phyloP scores from a whole-genome alignment of 1,140 invertebrate species.

The Drosophila kohkoa region DNA sequence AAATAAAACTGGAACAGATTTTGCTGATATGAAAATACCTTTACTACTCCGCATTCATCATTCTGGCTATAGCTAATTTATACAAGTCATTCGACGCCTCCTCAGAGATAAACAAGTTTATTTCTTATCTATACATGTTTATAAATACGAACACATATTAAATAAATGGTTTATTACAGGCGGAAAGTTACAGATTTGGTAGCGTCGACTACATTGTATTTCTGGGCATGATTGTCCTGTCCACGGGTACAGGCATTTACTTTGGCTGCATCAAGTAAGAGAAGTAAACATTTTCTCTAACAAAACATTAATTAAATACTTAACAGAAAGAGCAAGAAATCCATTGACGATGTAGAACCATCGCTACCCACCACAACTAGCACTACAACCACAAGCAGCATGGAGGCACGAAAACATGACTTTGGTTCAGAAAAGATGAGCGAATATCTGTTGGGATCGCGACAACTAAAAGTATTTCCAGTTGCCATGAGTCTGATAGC shows the following conservation, averaged over 20 bases:
- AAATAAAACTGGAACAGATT: neutral
- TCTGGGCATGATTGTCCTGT: conserved; percentile 87
- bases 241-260: conserved; percentile 90
- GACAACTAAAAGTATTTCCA: conserved; percentile 90
- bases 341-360: conserved; percentile 53
- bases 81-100: neutral
- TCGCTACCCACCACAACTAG: conserved; percentile 40
- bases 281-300: neutral
- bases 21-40: neutral
- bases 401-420: conserved; percentile 57
- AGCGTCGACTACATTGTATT: conserved; percentile 88
- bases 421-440: conserved; percentile 85
- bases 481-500: conserved; percentile 93
- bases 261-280: conserved; percentile 87
- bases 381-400: conserved; percentile 15
- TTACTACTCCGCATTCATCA: neutral
- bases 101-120: conserved; percentile 17
- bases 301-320: conserved; percentile 21
- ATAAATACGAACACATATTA: neutral
- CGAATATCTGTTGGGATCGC: conserved; percentile 91
- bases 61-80: conserved; percentile 6
- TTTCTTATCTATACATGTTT: conserved; percentile 8
- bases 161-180: conserved; percentile 39
- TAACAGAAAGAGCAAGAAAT: conserved; percentile 59
- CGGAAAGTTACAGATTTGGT: conserved; percentile 72